A percentile compares a stretch with the other conserved stretches of the same genome.
Evolutionary conservation across 92 coral and sea anemone species (phyloP).

Genomic region (Bergia puertoricense): DNA sequence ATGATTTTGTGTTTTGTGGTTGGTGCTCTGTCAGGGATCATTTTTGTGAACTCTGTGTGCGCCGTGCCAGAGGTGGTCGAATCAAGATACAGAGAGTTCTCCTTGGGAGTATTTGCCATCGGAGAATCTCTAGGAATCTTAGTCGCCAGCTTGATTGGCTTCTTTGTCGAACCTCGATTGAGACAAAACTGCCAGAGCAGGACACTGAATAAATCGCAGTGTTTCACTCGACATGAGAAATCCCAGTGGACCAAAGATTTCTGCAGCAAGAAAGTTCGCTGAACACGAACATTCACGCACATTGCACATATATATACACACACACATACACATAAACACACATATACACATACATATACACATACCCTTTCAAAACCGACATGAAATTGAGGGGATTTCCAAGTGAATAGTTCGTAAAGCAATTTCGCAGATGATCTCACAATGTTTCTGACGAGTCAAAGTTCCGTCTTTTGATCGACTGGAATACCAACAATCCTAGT

Average conservation of each 20-base stretch:
- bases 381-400: too few species aligned
- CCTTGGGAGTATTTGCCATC: slow-evolving; percentile 60
- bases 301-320: background rate
- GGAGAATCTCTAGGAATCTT: slow-evolving; percentile 71
- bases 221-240: slow-evolving; percentile 35
- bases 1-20: slow-evolving; percentile 61
- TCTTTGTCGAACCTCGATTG: slow-evolving; percentile 70
- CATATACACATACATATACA: background rate
- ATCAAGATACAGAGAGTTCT: slow-evolving; percentile 77
- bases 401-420: too few species aligned
- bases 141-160: slow-evolving; percentile 71
- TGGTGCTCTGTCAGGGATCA: slow-evolving; percentile 70
- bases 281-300: background rate
- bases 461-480: too few species aligned
- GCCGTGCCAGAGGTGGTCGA: slow-evolving; percentile 69
- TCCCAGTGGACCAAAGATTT: slow-evolving; percentile 12
- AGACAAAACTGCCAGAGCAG: slow-evolving; percentile 61
- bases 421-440: too few species aligned
- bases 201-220: slow-evolving; percentile 9
- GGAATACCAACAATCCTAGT: too few species aligned
- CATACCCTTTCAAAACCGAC: too few species aligned
- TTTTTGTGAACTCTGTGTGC: slow-evolving; percentile 76
- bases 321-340: background rate
- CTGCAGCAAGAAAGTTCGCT: slow-evolving; percentile 35
- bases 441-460: too few species aligned